Base-by-base conservation (phyloP, 2,888 invertebrate species). In the Drosophila tripunctata region DNA sequence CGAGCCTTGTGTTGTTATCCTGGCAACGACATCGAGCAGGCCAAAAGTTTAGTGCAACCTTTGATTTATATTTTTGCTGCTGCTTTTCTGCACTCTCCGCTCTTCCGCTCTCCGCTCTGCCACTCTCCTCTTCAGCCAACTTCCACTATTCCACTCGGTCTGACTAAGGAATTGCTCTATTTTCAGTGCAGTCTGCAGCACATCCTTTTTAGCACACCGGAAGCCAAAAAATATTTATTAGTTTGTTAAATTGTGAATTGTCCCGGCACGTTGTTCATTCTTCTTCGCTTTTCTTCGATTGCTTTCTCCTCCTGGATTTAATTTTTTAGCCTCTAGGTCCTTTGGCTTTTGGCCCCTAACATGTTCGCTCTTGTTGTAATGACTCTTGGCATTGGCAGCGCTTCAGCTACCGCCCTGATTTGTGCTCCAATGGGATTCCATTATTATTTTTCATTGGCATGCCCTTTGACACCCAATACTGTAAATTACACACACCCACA, bases 241-340 rank as follows among this genome's bases (percentile, higher is more conserved):
- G 88, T 88, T 90, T 89, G 89, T 89, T 89, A 90, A 89, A 89
- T 88, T 89, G 89, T 85, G 88, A 89, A 89, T 89, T 88, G 86
- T 67, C 67, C 67, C 67, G 40, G 65, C 71, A 58, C 58, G 62
- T 66, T 56, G 63, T 77, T 66, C 63, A 54, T 61, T 41, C 66
- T 61, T 41, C 66, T 45, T 33, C 47, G 56, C 45, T 52, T 54
- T 56, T 62, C 35, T 77, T 66, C 69, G 65, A 60, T 70, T 61
- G 51, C 17, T n/a, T 19, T 6, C 36, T 50, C 43, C 17, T 1
- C n/a, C 73, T 58, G 52, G 57, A 48, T 70, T 68, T 65, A 51
- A 63, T 75, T 70, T 64, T 67, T 63, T 63, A 51, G 67, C 55
- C 57, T 17, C 30, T 35, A 52, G 60, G 35, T 47, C 48, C 48